Conservation (phyloP, 2,113 vertebrate species). For the Chaetorhynchus papuensis region DNA sequence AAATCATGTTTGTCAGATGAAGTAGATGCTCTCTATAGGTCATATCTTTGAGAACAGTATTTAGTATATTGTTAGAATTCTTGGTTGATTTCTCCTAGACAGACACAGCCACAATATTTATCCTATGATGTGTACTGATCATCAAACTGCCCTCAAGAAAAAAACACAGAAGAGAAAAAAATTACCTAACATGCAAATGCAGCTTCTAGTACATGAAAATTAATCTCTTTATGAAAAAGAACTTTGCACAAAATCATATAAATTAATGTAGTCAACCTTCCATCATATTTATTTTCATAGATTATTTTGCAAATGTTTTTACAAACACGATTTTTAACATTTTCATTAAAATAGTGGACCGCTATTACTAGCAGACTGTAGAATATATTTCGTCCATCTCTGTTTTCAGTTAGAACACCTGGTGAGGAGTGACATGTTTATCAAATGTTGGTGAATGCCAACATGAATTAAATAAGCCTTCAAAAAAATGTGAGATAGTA, state of each 20-base stretch:
- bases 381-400: constrained; percentile 1
- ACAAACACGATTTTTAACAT: constrained; percentile 1
- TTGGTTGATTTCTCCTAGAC: constrained; percentile 32
- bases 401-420: constrained; percentile 66
- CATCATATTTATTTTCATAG: constrained; percentile 41
- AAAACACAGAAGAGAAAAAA: background rate
- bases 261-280: constrained; percentile 18
- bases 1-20: constrained; percentile 74
- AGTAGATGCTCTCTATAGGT: constrained; percentile 72
- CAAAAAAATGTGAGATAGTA: constrained; percentile 56
- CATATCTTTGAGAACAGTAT: constrained; percentile 75
- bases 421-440: constrained; percentile 71
- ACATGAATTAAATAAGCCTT: constrained; percentile 72
- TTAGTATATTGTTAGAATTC: constrained; percentile 44
- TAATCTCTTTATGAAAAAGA: background rate
- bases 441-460: constrained; percentile 71
- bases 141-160: constrained; percentile 1
- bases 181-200: constrained; percentile 9
- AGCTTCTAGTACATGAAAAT: background rate
- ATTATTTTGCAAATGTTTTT: constrained; percentile 28
- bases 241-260: background rate
- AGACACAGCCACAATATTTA: constrained; percentile 1
- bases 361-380: background rate
- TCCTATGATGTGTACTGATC: background rate
- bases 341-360: constrained; percentile 20